phyloP scores from a whole-genome alignment of 2,797 vertebrate genomes.

The Artibeus lituratus region DNA sequence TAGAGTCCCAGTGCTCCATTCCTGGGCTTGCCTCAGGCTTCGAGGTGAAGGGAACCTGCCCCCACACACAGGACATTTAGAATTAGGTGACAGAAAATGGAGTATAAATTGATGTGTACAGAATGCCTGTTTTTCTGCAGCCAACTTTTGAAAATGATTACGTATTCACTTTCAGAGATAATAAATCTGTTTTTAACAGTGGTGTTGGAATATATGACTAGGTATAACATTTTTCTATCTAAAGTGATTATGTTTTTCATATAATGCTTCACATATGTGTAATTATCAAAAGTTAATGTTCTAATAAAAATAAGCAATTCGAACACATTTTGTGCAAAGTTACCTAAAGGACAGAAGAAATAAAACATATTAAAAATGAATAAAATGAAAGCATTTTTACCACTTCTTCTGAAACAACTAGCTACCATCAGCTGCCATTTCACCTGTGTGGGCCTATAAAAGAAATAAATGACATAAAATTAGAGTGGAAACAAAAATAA shows the following conservation, averaged over 20 bases:
- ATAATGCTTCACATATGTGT: background rate
- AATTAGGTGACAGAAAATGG: background rate
- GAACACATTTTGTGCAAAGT: constrained; percentile 24
- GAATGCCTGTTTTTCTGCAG: background rate
- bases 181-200: background rate
- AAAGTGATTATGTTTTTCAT: constrained; percentile 18
- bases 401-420: constrained; percentile 96
- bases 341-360: constrained; percentile 9
- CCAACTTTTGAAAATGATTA: background rate
- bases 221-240: background rate
- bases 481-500: constrained; percentile 52
- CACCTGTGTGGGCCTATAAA: constrained; percentile 90
- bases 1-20: background rate
- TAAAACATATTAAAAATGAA: constrained; percentile 8
- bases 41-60: background rate
- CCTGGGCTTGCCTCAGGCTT: background rate
- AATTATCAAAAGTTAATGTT: constrained; percentile 8
- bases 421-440: constrained; percentile 98
- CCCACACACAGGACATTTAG: background rate
- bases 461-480: constrained; percentile 44
- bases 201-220: background rate
- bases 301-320: constrained; percentile 33
- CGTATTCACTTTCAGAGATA: background rate
- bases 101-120: constrained; percentile 5
- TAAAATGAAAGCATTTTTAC: constrained; percentile 83